Base-by-base conservation (phyloP, 2,888 invertebrate genomes). In the Noctua fimbriata region DNA sequence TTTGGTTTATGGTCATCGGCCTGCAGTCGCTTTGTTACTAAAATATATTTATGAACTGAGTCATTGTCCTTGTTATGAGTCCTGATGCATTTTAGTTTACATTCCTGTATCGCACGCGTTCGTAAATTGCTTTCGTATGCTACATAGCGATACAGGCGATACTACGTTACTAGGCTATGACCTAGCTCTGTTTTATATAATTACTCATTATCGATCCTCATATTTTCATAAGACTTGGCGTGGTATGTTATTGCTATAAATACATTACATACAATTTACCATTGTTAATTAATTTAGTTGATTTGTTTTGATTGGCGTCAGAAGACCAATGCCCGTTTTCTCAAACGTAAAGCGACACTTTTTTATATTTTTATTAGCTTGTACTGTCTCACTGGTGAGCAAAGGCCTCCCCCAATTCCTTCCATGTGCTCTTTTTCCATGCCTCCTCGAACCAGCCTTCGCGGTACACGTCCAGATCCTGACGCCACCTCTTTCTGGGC, bases 1-100 rank as follows among this genome's bases (percentile, higher is more conserved):
- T 55, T 1, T 1, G 70, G 49, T 82, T 28, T 55, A 1, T 1
- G 70, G 49, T 82, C 74, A 55, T 73, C 32, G n/a, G 18, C 9
- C 18, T 69, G 69, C 58, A 58, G 24, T 36, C 36, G 36, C 76
- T 85, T 84, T 85, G 86, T 85, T 85, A 76, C 79, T 73, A 55
- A 83, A 85, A 86, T 83, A 85, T 70, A 55, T 79, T 69, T 82
- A 44, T 66, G 6, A 44, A 71, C 69, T 76, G 76, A 83, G 69
- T 86, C 79, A 83, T 86, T 86, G 55, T 79, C 66, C 69, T 67
- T 85, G 60, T 70, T 36, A 28, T 10, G 18, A 36, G 28, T 47
- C 18, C 70, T 49, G 24, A 16, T 58, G 55, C 7, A 52, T 81
- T 73, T 73, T 24, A 18, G 16, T 49, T 76, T n/a, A 77, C 66